Evolutionary conservation across 2,797 vertebrate species (phyloP), one percentile per base, ranked within the genome.

Genomic region (Chromobotia macracanthus): DNA sequence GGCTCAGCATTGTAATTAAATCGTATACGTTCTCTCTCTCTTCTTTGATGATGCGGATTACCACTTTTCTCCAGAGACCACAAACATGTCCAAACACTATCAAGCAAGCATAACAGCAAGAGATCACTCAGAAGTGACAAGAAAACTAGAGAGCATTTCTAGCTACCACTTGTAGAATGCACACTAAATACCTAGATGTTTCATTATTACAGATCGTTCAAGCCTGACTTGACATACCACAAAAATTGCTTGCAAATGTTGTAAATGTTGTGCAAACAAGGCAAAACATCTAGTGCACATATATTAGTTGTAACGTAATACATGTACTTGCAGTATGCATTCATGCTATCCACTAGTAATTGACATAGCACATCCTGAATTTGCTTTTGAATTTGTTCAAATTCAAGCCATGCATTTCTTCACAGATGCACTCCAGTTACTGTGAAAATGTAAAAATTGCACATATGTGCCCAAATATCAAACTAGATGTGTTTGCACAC

Each of bases 1-100:
- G 15, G 15, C 13, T 77, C 7, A 77, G 53, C 23, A 58, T 38
- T 60, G 41, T 60, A 35, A 69, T 21, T 12, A 77, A 69, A 48
- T 21, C 51, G 21, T n/a, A 3, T 16, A 5, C 25, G 65, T 5
- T 3, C 51, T 67, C 63, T 31, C 64, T 28, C 12, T 60, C 58
- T 31, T 60, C 23, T 67, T 56, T 76, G 51, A 77, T 21, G 63
- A 31, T 44, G 3, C n/a, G 38, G 38, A 31, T 56, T 67, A 46
- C 3, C 38, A 55, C 61, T 55, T 56, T 13, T 56, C 23, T 25
- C 48, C n/a, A 12, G 50, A 56, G 21, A 28, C n/a, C 31, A 58
- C 19, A 50, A 28, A 46, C 16, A 58, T n/a, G 2, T 8, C 15
- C 23, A n/a, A 68, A 56, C 51, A 19, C 65, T 31, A 11, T 67